A percentile compares a stretch with the other conserved stretches of the same genome.
phyloP scores from a whole-genome alignment of 2,113 vertebrate species.

The Callaeas wilsoni region DNA sequence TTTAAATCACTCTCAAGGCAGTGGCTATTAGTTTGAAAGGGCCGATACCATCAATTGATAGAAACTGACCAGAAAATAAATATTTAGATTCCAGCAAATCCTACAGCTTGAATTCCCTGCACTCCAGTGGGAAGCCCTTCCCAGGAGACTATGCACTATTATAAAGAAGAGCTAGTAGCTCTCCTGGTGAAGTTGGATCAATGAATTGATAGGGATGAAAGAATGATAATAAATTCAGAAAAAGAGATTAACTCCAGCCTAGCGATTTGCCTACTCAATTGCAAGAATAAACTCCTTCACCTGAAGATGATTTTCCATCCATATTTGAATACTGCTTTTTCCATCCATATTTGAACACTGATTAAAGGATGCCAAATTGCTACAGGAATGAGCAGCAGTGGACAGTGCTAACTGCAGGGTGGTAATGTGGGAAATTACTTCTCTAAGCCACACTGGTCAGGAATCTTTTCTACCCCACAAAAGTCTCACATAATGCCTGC shows the following conservation, averaged over 20 bases:
- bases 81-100: not conserved
- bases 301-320: not conserved
- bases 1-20: not conserved
- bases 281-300: not conserved
- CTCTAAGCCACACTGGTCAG: not conserved
- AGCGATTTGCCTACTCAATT: not conserved
- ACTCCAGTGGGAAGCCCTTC: not conserved
- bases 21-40: not conserved
- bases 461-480: not conserved
- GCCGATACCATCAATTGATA: not conserved
- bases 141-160: not conserved
- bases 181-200: not conserved
- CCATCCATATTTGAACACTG: not conserved
- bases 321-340: not conserved
- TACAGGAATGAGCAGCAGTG: not conserved
- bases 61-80: not conserved
- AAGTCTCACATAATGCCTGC: not conserved
- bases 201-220: not conserved
- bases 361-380: not conserved
- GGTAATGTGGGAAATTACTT: not conserved
- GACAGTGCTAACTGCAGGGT: not conserved
- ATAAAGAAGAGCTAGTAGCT: not conserved
- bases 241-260: not conserved
- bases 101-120: not conserved
- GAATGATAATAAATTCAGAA: not conserved